A percentile compares a stretch with the other conserved stretches of the same genome.
phyloP scores from a whole-genome alignment of 2,113 vertebrate genomes.

The Rhabdomys dilectus region DNA sequence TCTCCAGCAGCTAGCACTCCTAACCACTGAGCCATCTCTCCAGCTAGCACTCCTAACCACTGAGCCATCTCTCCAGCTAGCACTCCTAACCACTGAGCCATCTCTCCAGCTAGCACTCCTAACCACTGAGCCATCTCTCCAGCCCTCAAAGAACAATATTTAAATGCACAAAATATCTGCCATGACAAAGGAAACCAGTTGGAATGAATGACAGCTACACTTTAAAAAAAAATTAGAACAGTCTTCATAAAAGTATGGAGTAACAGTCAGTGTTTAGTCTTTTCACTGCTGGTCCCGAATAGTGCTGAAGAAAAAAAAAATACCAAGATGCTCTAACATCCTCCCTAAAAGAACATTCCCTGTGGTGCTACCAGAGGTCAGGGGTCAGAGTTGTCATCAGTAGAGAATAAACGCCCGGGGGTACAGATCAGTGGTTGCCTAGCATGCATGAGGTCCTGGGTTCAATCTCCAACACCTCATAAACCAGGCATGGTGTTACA shows the following conservation, averaged over 20 bases:
- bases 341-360: no score
- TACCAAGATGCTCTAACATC: fast-evolving
- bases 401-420: no score
- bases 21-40: no score
- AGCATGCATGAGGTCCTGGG: background rate
- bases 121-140: background rate
- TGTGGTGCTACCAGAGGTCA: background rate
- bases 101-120: no score
- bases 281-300: fast-evolving
- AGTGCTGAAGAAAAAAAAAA: background rate
- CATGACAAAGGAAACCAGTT: background rate
- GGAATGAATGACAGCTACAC: background rate
- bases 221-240: background rate
- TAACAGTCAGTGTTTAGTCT: background rate
- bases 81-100: no score
- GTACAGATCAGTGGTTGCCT: background rate
- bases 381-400: background rate
- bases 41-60: background rate
- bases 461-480: background rate
- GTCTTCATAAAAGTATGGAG: background rate
- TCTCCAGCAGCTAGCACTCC: no score
- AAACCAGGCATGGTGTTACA: background rate
- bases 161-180: background rate
- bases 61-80: no score
- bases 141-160: background rate